Conservation (phyloP, 1,140 invertebrate species). For the Atopsyche davidsoni region DNA sequence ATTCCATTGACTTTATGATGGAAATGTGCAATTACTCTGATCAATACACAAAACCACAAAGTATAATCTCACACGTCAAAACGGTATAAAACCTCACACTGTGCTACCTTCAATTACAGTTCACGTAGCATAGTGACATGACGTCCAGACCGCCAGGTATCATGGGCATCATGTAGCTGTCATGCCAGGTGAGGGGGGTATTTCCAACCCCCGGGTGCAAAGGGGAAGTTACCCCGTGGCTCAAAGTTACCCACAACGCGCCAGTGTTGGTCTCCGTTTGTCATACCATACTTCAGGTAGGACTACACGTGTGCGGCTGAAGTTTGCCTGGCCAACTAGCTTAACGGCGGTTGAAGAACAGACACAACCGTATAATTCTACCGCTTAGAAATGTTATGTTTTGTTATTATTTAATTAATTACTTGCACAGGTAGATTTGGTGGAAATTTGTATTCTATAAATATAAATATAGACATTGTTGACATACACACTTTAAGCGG, state of each 20-base stretch:
- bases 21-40: not conserved
- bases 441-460: no score
- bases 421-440: no score
- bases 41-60: not conserved
- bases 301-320: no score
- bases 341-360: slow-evolving; percentile 8
- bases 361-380: no score
- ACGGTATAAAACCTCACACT: not conserved
- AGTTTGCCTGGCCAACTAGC: slow-evolving; percentile 9
- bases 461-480: no score
- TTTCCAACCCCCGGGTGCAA: not conserved
- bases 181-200: not conserved
- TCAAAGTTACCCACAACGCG: slow-evolving; percentile 14
- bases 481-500: no score
- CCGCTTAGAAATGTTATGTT: no score
- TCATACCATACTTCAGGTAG: slow-evolving; percentile 24
- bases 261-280: slow-evolving; percentile 16
- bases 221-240: slow-evolving; percentile 17
- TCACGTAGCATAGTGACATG: slow-evolving; percentile 7
- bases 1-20: no score
- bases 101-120: not conserved
- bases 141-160: not conserved
- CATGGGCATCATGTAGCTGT: not conserved
- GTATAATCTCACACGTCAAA: slow-evolving; percentile 2
- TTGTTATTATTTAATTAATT: no score